A percentile compares a stretch with the other conserved stretches of the same genome.
These are phyloP conservation scores for Myocastor coypus DNA, from an alignment of 2,113 vertebrate species.

Conservation along the genomic window DNA sequence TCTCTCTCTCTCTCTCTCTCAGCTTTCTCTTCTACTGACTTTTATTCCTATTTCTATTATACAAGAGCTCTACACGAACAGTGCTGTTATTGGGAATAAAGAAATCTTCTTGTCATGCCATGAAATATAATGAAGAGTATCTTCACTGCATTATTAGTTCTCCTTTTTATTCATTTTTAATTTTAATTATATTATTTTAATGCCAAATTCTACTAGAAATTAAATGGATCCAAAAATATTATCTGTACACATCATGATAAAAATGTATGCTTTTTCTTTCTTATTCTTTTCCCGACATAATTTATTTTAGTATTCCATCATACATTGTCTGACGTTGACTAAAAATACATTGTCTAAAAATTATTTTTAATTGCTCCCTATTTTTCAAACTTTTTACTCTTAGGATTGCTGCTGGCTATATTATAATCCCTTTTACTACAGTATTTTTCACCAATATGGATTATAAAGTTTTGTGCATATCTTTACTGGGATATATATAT, in stretches of 20 bases:
- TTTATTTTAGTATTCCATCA: neutral
- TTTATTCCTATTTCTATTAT: neutral
- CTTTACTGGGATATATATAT: neutral
- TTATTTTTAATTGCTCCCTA: neutral
- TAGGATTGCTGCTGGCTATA: neutral
- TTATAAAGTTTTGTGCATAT: neutral
- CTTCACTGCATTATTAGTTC: neutral
- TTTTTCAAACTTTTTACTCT: neutral
- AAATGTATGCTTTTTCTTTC: neutral
- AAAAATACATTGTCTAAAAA: slow-evolving; percentile 15
- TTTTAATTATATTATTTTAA: neutral
- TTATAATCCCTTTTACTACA: neutral
- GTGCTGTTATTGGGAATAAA: neutral
- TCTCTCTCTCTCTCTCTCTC: neutral
- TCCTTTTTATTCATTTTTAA: neutral
- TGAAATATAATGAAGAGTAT: neutral
- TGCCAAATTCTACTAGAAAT: neutral
- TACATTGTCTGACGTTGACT: neutral
- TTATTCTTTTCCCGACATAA: neutral
- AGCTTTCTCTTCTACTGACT: neutral
- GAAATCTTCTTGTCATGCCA: neutral
- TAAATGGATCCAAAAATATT: neutral
- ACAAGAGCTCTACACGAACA: neutral
- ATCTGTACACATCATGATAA: neutral
- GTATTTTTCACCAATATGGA: neutral